A percentile compares a stretch with the other conserved stretches of the same genome.
Evolutionary conservation across 1,140 invertebrate species (phyloP).

Genomic region (Lithobius niger): DNA sequence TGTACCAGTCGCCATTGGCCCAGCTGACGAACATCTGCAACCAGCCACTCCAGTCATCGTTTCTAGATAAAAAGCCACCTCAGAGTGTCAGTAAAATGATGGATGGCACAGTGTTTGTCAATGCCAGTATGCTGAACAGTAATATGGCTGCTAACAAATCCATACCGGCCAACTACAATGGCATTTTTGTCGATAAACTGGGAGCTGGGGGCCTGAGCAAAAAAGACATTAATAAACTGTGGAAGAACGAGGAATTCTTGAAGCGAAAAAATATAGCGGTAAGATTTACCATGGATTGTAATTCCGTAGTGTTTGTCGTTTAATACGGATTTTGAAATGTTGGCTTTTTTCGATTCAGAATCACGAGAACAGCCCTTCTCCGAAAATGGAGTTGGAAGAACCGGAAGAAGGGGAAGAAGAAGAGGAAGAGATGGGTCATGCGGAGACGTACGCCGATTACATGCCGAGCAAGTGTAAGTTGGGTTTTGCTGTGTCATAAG

Average conservation of each 20-base stretch:
- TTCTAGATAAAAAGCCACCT: neutral
- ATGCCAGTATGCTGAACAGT: constrained; percentile 4
- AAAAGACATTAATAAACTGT: constrained; percentile 1
- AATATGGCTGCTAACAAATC: too few species aligned
- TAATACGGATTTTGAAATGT: too few species aligned
- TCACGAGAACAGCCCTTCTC: too few species aligned
- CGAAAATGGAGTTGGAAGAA: constrained; percentile 32
- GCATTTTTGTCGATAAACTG: neutral
- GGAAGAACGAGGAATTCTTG: constrained; percentile 7
- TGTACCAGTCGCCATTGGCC: neutral
- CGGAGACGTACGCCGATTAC: constrained; percentile 95
- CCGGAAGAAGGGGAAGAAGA: constrained; percentile 69
- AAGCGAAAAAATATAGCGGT: neutral
- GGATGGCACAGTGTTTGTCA: constrained; percentile 12
- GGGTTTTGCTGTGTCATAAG: too few species aligned
- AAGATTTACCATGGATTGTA: too few species aligned
- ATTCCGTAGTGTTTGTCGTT: too few species aligned
- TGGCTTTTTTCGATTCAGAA: too few species aligned
- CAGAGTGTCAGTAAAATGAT: constrained; percentile 7
- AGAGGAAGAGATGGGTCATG: constrained; percentile 92
- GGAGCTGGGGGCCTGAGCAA: neutral
- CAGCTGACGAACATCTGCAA: neutral
- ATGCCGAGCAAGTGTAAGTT: constrained; percentile 82
- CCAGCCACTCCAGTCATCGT: neutral
- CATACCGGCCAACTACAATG: neutral